Evolutionary conservation across 2,888 invertebrate genomes (phyloP), one percentile per base, ranked within the genome.

Genomic region (Chloromyia formosa): DNA sequence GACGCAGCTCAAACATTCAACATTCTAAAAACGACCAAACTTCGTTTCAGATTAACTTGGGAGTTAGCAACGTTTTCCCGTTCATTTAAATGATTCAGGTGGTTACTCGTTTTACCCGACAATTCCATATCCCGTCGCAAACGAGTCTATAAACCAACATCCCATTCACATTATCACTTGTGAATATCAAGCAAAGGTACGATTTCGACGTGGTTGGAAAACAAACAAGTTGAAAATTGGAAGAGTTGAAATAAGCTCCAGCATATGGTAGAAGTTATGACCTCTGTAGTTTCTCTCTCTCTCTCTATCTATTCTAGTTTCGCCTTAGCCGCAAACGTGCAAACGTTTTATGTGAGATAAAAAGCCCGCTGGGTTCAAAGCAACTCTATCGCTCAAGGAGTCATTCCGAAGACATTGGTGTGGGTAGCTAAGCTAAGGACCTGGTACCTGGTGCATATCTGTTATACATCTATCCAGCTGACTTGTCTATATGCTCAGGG

Each of bases 401-500:
- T 53, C n/a, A 16, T 53, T 3, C 16, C 14, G 10, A 53, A 53
- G n/a, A 3, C 3, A 14, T 14, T 3, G 10, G 16, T 53, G 53
- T 1, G 4, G 53, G 53, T 53, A 14, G 53, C 2, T 1, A 56
- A 10, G 7, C 20, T 16, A 20, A 60, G 14, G 60, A 14, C 60
- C 20, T 22, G 1, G 16, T 3, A 16, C 10, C 16, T 5, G 10
- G 40, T 62, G 16, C n/a, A 35, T 40, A 23, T 35, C 62, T 35
- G 16, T 18, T 4, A 62, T 62, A 35, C 62, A 62, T 62, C 62
- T 5, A 62, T 58, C 58, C 22, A 58, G 7, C 22, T 22, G 23
- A 5, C 45, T 16, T 45, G 20, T 14, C 18, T 69, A 54, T 49
- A 49, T 42, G 16, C 49, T 66, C 16, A 53, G 68, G 53, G 68